Conservation (phyloP, 2,888 invertebrate genomes). For the Resseliella maxima region DNA sequence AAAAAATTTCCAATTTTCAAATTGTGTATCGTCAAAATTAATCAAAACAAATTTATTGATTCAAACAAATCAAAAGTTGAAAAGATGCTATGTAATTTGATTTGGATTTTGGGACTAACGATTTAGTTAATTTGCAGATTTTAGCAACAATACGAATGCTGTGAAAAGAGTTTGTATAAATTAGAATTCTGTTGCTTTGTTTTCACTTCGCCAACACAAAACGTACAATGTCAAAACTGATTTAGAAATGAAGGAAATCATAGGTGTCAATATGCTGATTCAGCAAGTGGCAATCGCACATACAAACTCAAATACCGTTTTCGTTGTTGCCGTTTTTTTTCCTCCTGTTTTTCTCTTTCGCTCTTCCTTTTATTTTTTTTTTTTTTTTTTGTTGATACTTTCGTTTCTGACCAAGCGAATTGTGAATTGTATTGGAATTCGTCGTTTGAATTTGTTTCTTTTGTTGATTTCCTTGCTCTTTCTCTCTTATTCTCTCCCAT, state of each 20-base stretch:
- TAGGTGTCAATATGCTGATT: background rate
- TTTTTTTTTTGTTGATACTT: no score
- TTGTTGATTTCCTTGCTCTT: no score
- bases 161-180: background rate
- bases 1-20: background rate
- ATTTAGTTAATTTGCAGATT: no score
- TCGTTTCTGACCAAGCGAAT: no score
- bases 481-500: no score
- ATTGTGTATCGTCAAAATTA: no score
- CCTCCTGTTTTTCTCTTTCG: background rate
- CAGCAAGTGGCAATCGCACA: background rate
- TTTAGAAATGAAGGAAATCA: background rate
- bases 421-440: constrained; percentile 21
- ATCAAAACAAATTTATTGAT: no score
- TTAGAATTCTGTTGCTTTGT: background rate
- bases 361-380: background rate
- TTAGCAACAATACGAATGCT: no score
- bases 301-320: background rate
- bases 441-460: background rate
- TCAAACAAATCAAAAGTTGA: no score
- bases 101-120: no score
- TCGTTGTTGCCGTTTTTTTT: background rate
- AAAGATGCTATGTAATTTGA: no score
- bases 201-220: constrained; percentile 9
- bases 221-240: background rate